Percentiles rank a stretch among this genome's conserved stretches.
Conservation (phyloP, 2,113 vertebrate species). For the Microcebus jonahi region DNA sequence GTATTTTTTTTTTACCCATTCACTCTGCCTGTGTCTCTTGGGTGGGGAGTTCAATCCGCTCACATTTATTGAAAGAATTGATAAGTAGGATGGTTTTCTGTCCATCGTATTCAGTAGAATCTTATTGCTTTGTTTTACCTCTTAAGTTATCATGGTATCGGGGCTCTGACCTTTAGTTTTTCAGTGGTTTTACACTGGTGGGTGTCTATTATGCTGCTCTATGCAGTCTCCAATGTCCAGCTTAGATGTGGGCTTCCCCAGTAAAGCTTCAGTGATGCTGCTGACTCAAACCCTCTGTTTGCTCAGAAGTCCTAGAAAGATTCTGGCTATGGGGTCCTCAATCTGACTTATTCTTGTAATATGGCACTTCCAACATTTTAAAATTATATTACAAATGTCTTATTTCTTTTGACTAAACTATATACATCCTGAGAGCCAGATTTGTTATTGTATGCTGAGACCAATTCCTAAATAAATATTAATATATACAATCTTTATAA, state of each 20-base stretch:
- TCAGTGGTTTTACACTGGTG: too few species aligned
- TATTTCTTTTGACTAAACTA: not conserved
- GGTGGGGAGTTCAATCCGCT: too few species aligned
- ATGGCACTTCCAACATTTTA: not conserved
- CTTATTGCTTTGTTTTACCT: too few species aligned
- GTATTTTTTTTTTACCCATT: too few species aligned
- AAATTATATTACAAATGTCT: not conserved
- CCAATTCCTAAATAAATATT: conserved; percentile 9
- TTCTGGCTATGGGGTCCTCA: not conserved
- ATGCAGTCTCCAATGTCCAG: not conserved
- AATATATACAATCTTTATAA: not conserved
- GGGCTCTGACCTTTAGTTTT: too few species aligned
- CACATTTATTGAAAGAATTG: too few species aligned
- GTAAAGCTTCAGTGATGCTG: not conserved
- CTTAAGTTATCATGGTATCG: too few species aligned
- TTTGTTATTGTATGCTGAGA: not conserved
- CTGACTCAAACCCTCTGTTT: not conserved
- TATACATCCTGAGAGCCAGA: not conserved
- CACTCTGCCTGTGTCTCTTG: too few species aligned
- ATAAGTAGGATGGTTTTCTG: too few species aligned
- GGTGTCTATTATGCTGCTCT: too few species aligned
- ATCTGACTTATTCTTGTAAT: not conserved
- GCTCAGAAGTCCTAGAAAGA: not conserved
- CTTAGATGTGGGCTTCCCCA: not conserved
- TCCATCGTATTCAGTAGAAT: too few species aligned